Conservation (phyloP, 2,113 vertebrate genomes). For the Oreotrochilus melanogaster region DNA sequence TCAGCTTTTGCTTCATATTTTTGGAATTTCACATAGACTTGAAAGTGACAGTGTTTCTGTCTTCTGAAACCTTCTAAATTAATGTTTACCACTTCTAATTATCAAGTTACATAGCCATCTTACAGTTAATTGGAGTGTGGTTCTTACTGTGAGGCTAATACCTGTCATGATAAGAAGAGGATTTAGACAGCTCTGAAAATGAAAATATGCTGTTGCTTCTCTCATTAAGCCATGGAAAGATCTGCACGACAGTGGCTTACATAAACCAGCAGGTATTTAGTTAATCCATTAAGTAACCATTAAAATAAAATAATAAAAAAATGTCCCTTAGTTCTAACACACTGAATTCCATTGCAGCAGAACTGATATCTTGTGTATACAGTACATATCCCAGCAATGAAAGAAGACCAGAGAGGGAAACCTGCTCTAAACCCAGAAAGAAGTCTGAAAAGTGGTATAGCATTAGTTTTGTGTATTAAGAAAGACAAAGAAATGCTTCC, state of each 20-base stretch:
- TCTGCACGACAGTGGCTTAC: background rate
- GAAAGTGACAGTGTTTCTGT: background rate
- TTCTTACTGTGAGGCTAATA: background rate
- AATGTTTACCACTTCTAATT: slow-evolving; percentile 23
- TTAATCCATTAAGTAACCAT: background rate
- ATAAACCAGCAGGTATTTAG: background rate
- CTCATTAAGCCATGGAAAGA: background rate
- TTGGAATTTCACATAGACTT: background rate
- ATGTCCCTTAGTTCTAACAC: background rate
- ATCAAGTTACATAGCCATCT: background rate
- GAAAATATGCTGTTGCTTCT: background rate
- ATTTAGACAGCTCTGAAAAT: background rate
- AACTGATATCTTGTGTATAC: background rate
- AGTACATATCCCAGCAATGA: background rate
- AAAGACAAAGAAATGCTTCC: background rate
- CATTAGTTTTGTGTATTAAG: background rate
- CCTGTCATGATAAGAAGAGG: background rate
- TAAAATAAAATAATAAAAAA: background rate
- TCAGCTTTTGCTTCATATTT: background rate
- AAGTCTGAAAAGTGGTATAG: background rate
- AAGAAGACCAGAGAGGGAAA: background rate
- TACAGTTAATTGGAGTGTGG: background rate
- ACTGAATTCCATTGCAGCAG: background rate
- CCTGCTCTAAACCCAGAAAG: background rate
- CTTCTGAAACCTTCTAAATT: background rate